Percentiles rank a stretch among this genome's conserved stretches.
These are phyloP conservation scores for Lutraria rhynchaena DNA, from an alignment of 1,140 invertebrate species.

Conservation along the genomic window DNA sequence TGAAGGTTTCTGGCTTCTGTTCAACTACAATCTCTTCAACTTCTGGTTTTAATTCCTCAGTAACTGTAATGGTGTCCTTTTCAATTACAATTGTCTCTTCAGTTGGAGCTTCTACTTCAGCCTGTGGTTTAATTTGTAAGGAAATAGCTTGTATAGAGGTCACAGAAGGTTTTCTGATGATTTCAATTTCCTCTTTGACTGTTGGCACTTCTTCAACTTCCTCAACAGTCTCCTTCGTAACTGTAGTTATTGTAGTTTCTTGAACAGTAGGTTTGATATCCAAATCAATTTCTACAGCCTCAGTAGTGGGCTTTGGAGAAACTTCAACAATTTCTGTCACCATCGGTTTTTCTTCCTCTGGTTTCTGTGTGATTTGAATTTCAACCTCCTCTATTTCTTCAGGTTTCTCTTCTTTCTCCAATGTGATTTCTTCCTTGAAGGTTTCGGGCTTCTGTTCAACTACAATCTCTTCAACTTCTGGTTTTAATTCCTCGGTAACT, in stretches of 20 bases:
- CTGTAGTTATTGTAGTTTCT: slow-evolving; percentile 1
- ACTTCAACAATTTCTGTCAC: slow-evolving; percentile 6
- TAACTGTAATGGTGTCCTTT: slow-evolving; percentile 59
- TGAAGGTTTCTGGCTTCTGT: slow-evolving; percentile 1
- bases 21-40: neutral
- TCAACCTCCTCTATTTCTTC: slow-evolving; percentile 91
- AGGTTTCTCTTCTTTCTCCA: slow-evolving; percentile 68
- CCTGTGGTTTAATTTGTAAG: slow-evolving; percentile 50
- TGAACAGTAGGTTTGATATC: slow-evolving; percentile 25
- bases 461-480: slow-evolving; percentile 32
- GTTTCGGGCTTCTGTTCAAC: slow-evolving; percentile 45
- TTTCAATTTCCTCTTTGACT: slow-evolving; percentile 10
- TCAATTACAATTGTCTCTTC: slow-evolving; percentile 56
- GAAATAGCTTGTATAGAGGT: slow-evolving; percentile 28
- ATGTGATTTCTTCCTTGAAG: slow-evolving; percentile 42
- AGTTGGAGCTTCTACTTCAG: slow-evolving; percentile 54
- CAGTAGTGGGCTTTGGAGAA: neutral
- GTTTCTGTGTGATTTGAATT: slow-evolving; percentile 86
- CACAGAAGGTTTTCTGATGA: slow-evolving; percentile 8
- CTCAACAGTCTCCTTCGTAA: slow-evolving; percentile 11
- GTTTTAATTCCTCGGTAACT: slow-evolving; percentile 15
- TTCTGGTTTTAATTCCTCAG: slow-evolving; percentile 24
- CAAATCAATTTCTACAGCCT: neutral
- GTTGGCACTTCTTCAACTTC: slow-evolving; percentile 8
- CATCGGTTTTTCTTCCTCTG: slow-evolving; percentile 44